Percentiles rank a stretch among this genome's conserved stretches.
These are phyloP conservation scores for Lamprologus sp. DNA, from an alignment of 2,113 vertebrate genomes.

Conservation along the genomic window DNA sequence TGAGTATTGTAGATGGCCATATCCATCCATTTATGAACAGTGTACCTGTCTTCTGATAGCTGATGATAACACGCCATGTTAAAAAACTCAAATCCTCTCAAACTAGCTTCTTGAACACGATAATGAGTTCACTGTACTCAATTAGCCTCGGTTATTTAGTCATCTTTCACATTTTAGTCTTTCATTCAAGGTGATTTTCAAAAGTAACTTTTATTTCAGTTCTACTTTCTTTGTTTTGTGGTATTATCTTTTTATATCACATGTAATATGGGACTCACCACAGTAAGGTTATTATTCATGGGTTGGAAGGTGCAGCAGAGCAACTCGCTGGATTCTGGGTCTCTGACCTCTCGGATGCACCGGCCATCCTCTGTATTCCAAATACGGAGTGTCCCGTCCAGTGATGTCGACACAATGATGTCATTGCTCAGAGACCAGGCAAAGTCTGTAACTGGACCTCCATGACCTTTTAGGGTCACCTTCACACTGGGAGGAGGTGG, in stretches of 20 bases:
- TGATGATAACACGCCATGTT: neutral
- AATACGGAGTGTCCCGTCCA: conserved; percentile 85
- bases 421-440: conserved; percentile 95
- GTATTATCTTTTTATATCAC: neutral
- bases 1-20: neutral
- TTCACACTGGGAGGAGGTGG: conserved; percentile 83
- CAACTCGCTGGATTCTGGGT: conserved; percentile 83
- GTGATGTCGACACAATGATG: conserved; percentile 87
- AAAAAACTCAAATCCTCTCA: neutral
- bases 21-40: neutral
- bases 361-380: conserved; percentile 89
- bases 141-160: neutral
- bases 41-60: neutral
- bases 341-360: conserved; percentile 87
- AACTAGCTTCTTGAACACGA: neutral
- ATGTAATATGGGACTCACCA: conserved; percentile 71
- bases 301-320: conserved; percentile 95
- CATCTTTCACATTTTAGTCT: neutral
- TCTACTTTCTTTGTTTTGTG: neutral
- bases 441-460: conserved; percentile 82
- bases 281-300: conserved; percentile 93
- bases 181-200: neutral
- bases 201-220: neutral
- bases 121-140: neutral
- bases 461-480: conserved; percentile 82